Evolutionary conservation across 2,113 vertebrate genomes (phyloP), one percentile per base, ranked within the genome.

Genomic region (Tupaia tana): DNA sequence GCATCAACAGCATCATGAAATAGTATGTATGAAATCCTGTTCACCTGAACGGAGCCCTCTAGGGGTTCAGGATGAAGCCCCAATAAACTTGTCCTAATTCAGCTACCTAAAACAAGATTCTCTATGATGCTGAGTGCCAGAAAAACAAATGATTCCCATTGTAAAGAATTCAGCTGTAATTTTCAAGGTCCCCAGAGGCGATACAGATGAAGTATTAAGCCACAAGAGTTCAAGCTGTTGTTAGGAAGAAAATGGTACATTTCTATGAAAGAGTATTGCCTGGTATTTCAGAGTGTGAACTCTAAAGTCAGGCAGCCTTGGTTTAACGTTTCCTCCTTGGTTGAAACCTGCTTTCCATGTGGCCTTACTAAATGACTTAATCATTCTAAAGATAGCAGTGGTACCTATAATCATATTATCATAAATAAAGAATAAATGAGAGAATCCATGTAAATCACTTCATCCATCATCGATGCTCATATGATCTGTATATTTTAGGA

Each of bases 121-220:
- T n/a, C 31, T 92, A 70, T 91, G 89, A 90, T 0, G 58, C 0
- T 19, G 61, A 87, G 31, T 93, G 83, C 83, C 96, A 93, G 77
- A 58, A 86, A 93, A 96, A 93, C 18, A 92, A 92, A 96, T 52
- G 86, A 82, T 52, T 59, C 3, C 64, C 58, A 89, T 6, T 66
- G 73, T 70, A 93, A 96, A 86, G 64, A 94, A 95, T 77, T 93
- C 78, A 92, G 75, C 77, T 96, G 27, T 96, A 90, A 95, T 97
- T 95, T 91, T 81, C 81, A 66, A 90, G 71, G 88, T 85, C n/a
- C 85, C 87, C 59, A 83, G 59, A 66, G 31, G 58, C 29, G 15
- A 93, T 58, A 81, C 43, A 90, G 63, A 91, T 75, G 63, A 95
- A 85, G 27, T 66, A 96, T 93, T 66, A 74, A 66, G 63, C 70